phyloP scores from a whole-genome alignment of 2,113 vertebrate species.

The Cromileptes altivelis region DNA sequence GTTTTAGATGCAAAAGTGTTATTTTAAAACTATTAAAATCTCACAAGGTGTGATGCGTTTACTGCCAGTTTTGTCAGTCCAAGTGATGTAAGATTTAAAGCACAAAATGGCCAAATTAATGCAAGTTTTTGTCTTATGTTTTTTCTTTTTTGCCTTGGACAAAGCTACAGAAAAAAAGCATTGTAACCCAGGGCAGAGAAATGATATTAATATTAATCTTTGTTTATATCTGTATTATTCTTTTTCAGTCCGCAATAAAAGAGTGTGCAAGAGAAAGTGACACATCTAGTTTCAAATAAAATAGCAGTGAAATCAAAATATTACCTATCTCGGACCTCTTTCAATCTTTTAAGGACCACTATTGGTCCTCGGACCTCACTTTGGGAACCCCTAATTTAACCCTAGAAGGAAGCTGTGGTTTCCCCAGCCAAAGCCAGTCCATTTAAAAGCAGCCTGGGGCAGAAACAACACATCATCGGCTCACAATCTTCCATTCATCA shows the following conservation, averaged over 20 bases:
- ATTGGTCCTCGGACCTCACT: slow-evolving; percentile 38
- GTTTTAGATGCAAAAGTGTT: not conserved
- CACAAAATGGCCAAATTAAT: not conserved
- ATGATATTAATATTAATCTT: not conserved
- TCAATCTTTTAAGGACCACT: not conserved
- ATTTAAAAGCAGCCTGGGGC: slow-evolving; percentile 69
- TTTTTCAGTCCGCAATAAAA: not conserved
- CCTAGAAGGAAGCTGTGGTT: slow-evolving; percentile 45
- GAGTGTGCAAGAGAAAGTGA: not conserved
- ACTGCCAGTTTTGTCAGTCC: not conserved
- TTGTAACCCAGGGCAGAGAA: not conserved
- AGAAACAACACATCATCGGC: slow-evolving; percentile 67
- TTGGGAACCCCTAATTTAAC: slow-evolving; percentile 58
- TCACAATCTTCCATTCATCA: slow-evolving; percentile 73
- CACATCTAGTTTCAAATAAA: not conserved
- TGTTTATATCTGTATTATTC: not conserved
- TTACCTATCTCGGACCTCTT: not conserved
- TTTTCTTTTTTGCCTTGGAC: not conserved
- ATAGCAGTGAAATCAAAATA: slow-evolving; percentile 2
- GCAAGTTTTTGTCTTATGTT: not conserved
- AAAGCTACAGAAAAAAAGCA: not conserved
- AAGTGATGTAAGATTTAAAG: not conserved
- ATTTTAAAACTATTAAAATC: not conserved
- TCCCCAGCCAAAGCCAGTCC: slow-evolving; percentile 61
- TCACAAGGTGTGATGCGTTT: not conserved